A percentile compares a stretch with the other conserved stretches of the same genome.
Conservation (phyloP, 2,888 invertebrate species). For the Euplexia lucipara region DNA sequence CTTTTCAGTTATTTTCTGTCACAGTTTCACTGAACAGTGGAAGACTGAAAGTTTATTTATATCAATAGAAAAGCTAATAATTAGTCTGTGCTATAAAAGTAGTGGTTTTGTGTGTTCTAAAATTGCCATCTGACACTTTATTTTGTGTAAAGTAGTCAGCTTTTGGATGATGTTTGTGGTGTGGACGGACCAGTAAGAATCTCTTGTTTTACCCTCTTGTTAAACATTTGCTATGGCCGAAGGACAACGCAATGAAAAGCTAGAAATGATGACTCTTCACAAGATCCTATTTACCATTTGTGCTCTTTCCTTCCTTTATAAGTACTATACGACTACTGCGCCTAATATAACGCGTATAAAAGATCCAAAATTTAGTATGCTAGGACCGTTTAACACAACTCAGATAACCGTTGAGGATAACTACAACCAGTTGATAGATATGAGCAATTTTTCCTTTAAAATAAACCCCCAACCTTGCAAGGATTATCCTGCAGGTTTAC, state of each 20-base stretch:
- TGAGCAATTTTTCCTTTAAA: constrained; percentile 92
- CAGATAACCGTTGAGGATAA: constrained; percentile 67
- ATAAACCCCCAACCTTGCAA: constrained; percentile 91
- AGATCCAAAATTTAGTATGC: constrained; percentile 74
- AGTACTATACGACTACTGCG: constrained; percentile 64
- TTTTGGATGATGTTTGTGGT: constrained; percentile 26
- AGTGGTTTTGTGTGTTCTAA: too few species aligned
- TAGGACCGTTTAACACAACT: constrained; percentile 73
- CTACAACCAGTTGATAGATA: constrained; percentile 87
- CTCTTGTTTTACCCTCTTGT: not conserved
- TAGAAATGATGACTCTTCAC: constrained; percentile 71
- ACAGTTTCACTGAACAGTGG: too few species aligned
- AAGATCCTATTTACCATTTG: constrained; percentile 68
- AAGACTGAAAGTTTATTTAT: too few species aligned
- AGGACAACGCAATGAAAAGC: constrained; percentile 66
- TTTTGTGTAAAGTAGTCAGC: not conserved
- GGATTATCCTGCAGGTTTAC: constrained; percentile 79
- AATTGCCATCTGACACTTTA: too few species aligned
- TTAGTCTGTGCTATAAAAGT: too few species aligned
- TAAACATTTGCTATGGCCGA: constrained; percentile 65
- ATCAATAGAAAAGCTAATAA: too few species aligned
- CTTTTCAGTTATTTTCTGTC: too few species aligned
- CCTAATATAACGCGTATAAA: constrained; percentile 62
- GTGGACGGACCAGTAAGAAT: not conserved
- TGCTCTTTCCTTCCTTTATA: constrained; percentile 67